Evolutionary conservation across 2,797 vertebrate genomes (phyloP).

Genomic region (Spinibarbus caldwelli): DNA sequence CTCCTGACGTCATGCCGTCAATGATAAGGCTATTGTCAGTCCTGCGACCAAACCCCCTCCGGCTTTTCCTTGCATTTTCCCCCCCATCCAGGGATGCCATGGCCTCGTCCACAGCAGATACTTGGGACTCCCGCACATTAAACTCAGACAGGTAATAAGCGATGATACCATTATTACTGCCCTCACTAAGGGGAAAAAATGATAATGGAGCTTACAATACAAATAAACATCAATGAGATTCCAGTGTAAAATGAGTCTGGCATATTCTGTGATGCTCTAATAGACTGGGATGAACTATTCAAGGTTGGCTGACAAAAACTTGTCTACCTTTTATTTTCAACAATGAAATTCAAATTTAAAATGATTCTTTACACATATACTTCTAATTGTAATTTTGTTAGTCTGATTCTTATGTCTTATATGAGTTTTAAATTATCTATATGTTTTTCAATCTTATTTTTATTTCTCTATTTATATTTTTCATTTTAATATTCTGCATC

Average conservation of each 20-base stretch:
- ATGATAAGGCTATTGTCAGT: conserved; percentile 66
- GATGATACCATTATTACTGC: conserved; percentile 76
- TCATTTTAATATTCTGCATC: too few relatives aligned
- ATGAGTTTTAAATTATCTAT: neutral
- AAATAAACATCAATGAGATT: neutral
- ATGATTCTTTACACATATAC: too few relatives aligned
- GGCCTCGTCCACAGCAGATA: conserved; percentile 74
- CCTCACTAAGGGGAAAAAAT: conserved; percentile 58
- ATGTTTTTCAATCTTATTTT: too few relatives aligned
- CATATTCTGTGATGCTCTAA: neutral
- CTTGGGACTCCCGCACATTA: conserved; percentile 73
- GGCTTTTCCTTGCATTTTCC: neutral
- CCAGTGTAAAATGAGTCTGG: neutral
- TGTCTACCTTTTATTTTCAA: too few relatives aligned
- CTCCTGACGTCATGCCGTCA: conserved; percentile 77
- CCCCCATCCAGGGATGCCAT: conserved; percentile 63
- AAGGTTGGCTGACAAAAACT: neutral
- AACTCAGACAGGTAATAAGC: conserved; percentile 92
- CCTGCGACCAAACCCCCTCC: conserved; percentile 41
- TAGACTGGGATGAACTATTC: neutral
- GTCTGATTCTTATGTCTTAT: neutral
- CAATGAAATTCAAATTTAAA: too few relatives aligned
- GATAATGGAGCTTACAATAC: neutral
- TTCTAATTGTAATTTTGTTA: too few relatives aligned
- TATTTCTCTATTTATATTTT: too few relatives aligned